phyloP scores from a whole-genome alignment of 2,888 invertebrate species.

The Heliconius aoede region DNA sequence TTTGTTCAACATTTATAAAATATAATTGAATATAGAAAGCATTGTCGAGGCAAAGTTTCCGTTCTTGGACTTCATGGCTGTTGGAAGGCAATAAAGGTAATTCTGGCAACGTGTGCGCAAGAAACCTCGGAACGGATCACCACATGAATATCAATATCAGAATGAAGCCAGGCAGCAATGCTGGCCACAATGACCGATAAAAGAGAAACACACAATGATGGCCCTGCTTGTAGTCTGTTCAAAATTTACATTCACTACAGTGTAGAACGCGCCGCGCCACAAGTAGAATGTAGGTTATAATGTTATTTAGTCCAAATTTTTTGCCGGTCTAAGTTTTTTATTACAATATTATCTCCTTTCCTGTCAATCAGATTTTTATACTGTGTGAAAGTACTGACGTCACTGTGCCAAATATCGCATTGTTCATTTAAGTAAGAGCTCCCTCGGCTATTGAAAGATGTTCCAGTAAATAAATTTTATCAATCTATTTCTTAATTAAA shows the following conservation, averaged over 20 bases:
- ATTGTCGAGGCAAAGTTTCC: slow-evolving; percentile 31
- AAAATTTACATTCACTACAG: slow-evolving; percentile 76
- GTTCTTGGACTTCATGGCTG: slow-evolving; percentile 60
- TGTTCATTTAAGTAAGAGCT: slow-evolving; percentile 60
- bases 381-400: slow-evolving; percentile 81
- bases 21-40: slow-evolving; percentile 1
- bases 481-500: neutral
- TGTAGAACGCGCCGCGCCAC: slow-evolving; percentile 63
- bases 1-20: neutral
- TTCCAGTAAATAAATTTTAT: slow-evolving; percentile 9
- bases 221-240: slow-evolving; percentile 73
- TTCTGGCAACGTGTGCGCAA: slow-evolving; percentile 66
- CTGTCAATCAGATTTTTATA: slow-evolving; percentile 78
- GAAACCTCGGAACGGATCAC: slow-evolving; percentile 70
- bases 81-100: slow-evolving; percentile 66
- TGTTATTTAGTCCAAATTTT: slow-evolving; percentile 79
- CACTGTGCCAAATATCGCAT: slow-evolving; percentile 70
- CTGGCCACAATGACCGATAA: slow-evolving; percentile 78
- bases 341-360: slow-evolving; percentile 79
- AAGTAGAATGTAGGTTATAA: slow-evolving; percentile 81
- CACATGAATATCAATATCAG: slow-evolving; percentile 80
- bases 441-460: slow-evolving; percentile 56
- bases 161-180: slow-evolving; percentile 69
- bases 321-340: slow-evolving; percentile 76
- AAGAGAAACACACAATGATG: slow-evolving; percentile 78